These are phyloP conservation scores for Heterodera schachtii DNA, from an alignment of 1,140 invertebrate genomes.

Conservation along the genomic window DNA sequence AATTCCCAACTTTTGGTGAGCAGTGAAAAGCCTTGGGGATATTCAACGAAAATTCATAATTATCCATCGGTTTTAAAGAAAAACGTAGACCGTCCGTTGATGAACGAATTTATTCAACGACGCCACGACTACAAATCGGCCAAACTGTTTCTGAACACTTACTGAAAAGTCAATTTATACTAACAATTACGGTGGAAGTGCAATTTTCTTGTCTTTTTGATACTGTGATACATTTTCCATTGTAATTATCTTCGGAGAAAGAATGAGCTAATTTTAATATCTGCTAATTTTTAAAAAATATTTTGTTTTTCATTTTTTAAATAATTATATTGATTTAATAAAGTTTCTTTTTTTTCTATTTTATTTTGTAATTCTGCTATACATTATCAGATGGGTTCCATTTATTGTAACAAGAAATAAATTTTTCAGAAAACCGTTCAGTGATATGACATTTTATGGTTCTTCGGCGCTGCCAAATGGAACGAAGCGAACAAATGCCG, in stretches of 20 bases:
- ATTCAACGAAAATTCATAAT: too few species aligned
- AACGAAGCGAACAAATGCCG: background rate
- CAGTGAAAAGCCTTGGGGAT: background rate
- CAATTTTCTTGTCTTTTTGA: background rate
- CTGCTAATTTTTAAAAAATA: too few species aligned
- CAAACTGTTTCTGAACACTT: conserved; percentile 36
- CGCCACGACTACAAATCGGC: conserved; percentile 42
- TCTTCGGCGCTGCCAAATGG: background rate
- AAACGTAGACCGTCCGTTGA: conserved; percentile 36
- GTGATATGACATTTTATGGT: conserved; percentile 22
- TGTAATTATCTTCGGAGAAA: conserved; percentile 10
- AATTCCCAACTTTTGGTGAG: conserved; percentile 66
- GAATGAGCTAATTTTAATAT: too few species aligned
- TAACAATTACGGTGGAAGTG: background rate
- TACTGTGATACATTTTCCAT: background rate
- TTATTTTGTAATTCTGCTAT: conserved; percentile 9
- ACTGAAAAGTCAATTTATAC: background rate
- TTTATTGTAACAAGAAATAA: too few species aligned
- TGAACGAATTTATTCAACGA: conserved; percentile 35
- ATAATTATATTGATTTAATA: background rate
- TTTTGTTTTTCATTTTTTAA: background rate
- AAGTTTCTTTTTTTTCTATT: background rate
- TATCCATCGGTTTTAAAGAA: conserved; percentile 22
- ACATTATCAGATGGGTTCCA: background rate
- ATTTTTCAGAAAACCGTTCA: too few species aligned